phyloP scores from a whole-genome alignment of 2,113 vertebrate genomes.

The Cairina moschata region DNA sequence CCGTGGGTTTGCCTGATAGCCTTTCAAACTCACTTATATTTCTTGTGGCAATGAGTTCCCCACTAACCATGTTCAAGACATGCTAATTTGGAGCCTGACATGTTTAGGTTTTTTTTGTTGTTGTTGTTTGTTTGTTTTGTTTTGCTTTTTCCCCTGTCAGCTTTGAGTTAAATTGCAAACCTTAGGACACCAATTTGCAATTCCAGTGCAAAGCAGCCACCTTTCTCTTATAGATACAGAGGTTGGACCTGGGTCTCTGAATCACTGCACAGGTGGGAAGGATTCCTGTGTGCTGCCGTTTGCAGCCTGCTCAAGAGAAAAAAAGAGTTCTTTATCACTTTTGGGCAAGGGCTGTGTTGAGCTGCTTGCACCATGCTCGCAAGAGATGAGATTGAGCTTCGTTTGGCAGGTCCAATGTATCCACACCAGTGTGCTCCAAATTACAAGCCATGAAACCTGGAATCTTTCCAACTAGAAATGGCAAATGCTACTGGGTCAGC shows the following conservation, averaged over 20 bases:
- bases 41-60: not conserved
- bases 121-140: not conserved
- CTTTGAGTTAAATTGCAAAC: not conserved
- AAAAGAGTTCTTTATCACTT: not conserved
- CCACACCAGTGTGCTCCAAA: not conserved
- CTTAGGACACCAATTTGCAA: not conserved
- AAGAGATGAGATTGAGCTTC: not conserved
- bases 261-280: accelerated
- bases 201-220: not conserved
- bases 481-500: not conserved
- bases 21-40: not conserved
- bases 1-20: not conserved
- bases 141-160: not conserved
- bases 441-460: not conserved
- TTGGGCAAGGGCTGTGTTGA: not conserved
- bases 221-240: not conserved
- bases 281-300: not conserved
- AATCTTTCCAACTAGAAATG: not conserved
- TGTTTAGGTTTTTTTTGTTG: not conserved
- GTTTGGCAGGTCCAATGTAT: not conserved
- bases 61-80: not conserved
- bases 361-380: not conserved
- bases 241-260: not conserved
- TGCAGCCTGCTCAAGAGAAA: not conserved
- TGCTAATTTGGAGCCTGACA: not conserved